A percentile compares a stretch with the other conserved stretches of the same genome.
Evolutionary conservation across 2,113 vertebrate species (phyloP).

Genomic region (Gallinago undulata): DNA sequence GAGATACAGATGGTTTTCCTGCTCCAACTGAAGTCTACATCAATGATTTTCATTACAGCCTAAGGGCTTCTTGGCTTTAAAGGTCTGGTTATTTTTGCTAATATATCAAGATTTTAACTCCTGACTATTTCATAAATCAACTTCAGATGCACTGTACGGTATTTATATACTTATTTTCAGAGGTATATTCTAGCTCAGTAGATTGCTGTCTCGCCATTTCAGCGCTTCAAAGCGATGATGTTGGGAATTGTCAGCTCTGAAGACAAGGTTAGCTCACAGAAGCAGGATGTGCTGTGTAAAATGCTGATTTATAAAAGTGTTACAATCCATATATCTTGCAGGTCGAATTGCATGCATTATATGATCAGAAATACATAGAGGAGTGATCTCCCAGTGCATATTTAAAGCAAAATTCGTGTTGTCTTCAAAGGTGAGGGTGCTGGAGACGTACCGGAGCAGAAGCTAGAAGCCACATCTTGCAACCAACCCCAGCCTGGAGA

Average conservation of each 20-base stretch:
- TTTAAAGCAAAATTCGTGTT: background rate
- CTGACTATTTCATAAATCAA: background rate
- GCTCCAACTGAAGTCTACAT: background rate
- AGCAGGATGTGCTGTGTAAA: background rate
- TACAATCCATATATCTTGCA: background rate
- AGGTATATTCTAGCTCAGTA: background rate
- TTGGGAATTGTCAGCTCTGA: constrained; percentile 5
- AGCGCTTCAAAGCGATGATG: background rate
- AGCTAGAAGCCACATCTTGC: background rate
- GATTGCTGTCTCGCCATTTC: background rate
- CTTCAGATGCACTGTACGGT: background rate
- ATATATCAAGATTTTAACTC: background rate
- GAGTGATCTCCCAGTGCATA: background rate
- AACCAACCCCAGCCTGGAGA: background rate
- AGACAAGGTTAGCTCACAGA: background rate
- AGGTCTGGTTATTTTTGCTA: constrained; percentile 10
- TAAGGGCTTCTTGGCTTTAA: background rate
- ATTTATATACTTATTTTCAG: background rate
- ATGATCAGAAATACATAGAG: background rate
- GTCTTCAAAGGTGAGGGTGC: background rate
- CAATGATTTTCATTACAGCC: background rate
- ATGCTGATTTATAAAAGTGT: background rate
- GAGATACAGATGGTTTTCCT: background rate
- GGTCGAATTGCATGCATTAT: background rate
- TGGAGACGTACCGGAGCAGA: rapidly evolving